A percentile compares a stretch with the other conserved stretches of the same genome.
These are phyloP conservation scores for Pseudomyrmex concolor DNA, from an alignment of 1,140 invertebrate species.

Conservation along the genomic window DNA sequence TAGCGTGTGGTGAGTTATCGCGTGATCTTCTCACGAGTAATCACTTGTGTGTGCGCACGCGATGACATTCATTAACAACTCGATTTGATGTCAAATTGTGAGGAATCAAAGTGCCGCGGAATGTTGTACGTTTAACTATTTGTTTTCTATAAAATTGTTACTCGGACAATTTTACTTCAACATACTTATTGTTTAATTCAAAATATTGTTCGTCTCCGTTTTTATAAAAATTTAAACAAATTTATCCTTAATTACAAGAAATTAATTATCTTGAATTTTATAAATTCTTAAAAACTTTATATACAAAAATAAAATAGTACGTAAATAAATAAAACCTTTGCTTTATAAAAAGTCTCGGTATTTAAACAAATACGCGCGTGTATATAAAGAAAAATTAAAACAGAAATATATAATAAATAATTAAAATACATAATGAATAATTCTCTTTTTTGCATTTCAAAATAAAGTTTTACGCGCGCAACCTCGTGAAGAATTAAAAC, in stretches of 20 bases:
- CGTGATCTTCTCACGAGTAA: background rate
- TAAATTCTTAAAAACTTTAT: background rate
- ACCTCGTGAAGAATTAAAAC: background rate
- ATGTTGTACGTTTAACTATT: background rate
- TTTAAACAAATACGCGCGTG: background rate
- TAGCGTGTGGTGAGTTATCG: conserved; percentile 6
- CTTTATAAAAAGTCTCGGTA: background rate
- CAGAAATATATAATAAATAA: too few species aligned
- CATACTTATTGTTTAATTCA: background rate
- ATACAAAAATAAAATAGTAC: background rate
- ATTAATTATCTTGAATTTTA: too few species aligned
- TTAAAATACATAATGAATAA: background rate
- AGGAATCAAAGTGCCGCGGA: background rate
- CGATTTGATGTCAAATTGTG: background rate
- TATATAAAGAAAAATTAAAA: too few species aligned
- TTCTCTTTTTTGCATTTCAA: background rate
- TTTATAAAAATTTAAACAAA: background rate
- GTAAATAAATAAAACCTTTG: background rate
- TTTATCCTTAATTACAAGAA: too few species aligned
- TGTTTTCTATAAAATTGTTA: background rate
- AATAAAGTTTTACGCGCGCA: too few species aligned
- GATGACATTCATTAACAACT: background rate
- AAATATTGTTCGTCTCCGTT: background rate
- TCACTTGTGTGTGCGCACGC: background rate
- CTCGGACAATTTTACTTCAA: background rate